Evolutionary conservation across 2,888 invertebrate species (phyloP).

Genomic region (Tridacna crocea): DNA sequence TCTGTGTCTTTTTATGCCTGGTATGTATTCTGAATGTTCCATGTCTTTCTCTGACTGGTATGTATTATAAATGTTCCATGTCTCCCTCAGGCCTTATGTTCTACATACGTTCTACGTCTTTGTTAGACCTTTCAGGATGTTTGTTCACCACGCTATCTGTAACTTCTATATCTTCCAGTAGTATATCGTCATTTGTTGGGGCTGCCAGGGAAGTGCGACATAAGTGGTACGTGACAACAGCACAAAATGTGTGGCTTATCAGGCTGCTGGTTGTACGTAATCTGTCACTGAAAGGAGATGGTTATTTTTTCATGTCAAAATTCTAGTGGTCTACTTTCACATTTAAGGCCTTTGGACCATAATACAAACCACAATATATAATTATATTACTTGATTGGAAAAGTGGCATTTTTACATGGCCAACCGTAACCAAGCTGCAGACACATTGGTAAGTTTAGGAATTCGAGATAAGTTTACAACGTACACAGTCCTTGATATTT

Average conservation of each 20-base stretch:
- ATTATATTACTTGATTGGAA: neutral
- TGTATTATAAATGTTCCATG: neutral
- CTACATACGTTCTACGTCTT: no score
- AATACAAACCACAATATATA: neutral
- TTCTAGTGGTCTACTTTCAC: neutral
- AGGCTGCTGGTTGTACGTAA: constrained; percentile 71
- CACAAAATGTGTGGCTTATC: constrained; percentile 71
- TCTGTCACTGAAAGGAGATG: constrained; percentile 68
- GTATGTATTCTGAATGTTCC: neutral
- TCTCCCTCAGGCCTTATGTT: no score
- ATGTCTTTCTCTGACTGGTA: neutral
- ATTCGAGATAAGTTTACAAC: no score
- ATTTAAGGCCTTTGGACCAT: neutral
- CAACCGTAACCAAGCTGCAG: no score
- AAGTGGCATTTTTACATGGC: neutral
- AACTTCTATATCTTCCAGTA: neutral
- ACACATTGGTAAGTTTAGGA: no score
- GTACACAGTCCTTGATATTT: no score
- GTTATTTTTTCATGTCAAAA: neutral
- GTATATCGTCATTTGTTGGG: neutral
- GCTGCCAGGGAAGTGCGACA: constrained; percentile 41
- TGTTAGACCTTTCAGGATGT: neutral
- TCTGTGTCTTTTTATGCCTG: neutral
- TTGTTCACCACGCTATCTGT: neutral
- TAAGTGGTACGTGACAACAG: constrained; percentile 63